Percentiles rank a stretch among this genome's conserved stretches.
Evolutionary conservation across 2,113 vertebrate species (phyloP).

Genomic region (Sceloporus tristichus): DNA sequence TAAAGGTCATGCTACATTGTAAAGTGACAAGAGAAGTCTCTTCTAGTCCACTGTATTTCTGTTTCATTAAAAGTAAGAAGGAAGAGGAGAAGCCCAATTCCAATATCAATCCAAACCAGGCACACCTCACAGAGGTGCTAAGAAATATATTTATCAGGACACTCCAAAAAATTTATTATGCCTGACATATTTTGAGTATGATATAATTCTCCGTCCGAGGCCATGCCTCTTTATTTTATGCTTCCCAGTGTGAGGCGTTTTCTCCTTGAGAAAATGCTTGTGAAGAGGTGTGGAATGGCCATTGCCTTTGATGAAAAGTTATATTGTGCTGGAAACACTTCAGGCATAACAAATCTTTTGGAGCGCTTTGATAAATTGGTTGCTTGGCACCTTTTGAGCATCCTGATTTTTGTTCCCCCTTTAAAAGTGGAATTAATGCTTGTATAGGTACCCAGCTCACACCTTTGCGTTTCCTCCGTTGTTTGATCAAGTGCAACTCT

Average conservation of each 20-base stretch:
- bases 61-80: slow-evolving; percentile 13
- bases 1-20: background rate
- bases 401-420: background rate
- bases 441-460: background rate
- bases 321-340: background rate
- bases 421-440: slow-evolving; percentile 38
- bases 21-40: slow-evolving; percentile 29
- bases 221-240: background rate
- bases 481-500: background rate
- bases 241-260: background rate
- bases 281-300: background rate
- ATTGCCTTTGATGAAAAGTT: slow-evolving; percentile 1
- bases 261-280: slow-evolving; percentile 9
- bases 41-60: slow-evolving; percentile 22
- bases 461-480: slow-evolving; percentile 2
- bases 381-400: background rate
- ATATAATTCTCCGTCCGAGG: background rate
- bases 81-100: too few relatives aligned
- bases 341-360: slow-evolving; percentile 12
- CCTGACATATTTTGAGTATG: background rate
- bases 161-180: background rate
- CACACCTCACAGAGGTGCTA: background rate
- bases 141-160: background rate
- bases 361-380: slow-evolving; percentile 3
- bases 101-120: background rate